Evolutionary conservation across 2,797 vertebrate genomes (phyloP), one percentile per base, ranked within the genome.

Genomic region (Mormyrops boulengeri): DNA sequence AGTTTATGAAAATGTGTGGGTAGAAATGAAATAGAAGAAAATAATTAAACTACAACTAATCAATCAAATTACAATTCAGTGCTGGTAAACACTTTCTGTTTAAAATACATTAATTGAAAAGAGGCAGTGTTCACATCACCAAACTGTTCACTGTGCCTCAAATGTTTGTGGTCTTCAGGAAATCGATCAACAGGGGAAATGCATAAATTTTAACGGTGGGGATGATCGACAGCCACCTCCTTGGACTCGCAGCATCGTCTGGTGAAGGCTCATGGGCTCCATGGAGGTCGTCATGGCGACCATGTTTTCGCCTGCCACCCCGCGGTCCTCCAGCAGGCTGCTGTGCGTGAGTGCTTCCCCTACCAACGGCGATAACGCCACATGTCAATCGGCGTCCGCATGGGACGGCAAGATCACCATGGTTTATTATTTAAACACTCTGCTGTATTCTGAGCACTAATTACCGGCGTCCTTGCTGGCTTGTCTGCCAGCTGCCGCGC

Each of bases 281-380:
- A 96, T 94, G 91, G 94, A 95, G 94, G 97, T 97, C 96, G 96
- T 97, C 96, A 98, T 96, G 95, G 98, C 95, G 95, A 98, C 97
- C 94, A 93, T 94, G 94, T 95, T 97, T 95, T 97, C 96, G 94
- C 94, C 95, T 60, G 96, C 95, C 91, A 95, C 95, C 92, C 95
- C 93, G 17, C 96, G 94, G 93, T 97, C 97, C 96, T 97, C 96
- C 93, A 96, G 95, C 95, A 97, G 95, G 95, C 94, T 93, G 92
- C 95, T 96, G 94, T 95, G 95, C 94, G 96, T 94, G 90, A 95
- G 94, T 47, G 90, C 92, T 84, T 92, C 93, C 95, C 92, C 89
- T 86, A 62, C 30, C 62, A 26, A 77, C 52, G 2, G 44, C 5
- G 57, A 66, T 7, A 26, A 66, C 38, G 49, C 55, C 19, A n/a